These are phyloP conservation scores for Pantherophis alleghaniensis DNA, from an alignment of 2,797 vertebrate species.

Conservation along the genomic window DNA sequence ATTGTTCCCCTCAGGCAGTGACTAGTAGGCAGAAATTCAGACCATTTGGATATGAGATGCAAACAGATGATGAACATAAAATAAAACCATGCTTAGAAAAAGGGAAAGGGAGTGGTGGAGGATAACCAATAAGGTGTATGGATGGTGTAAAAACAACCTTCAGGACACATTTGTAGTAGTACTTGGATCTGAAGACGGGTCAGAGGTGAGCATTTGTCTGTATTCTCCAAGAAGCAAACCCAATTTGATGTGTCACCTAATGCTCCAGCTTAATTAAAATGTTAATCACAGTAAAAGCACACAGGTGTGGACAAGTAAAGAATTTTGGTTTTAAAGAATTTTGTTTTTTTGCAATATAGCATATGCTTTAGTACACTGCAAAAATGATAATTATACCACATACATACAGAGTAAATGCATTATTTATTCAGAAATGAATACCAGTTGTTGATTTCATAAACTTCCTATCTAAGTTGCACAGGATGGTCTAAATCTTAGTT, in stretches of 20 bases:
- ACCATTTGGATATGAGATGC: neutral
- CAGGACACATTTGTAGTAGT: neutral
- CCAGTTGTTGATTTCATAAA: neutral
- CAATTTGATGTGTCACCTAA: neutral
- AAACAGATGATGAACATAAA: neutral
- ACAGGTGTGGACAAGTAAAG: neutral
- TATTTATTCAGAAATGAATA: neutral
- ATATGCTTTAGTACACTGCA: neutral
- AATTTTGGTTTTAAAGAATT: neutral
- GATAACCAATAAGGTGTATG: neutral
- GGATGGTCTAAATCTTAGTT: neutral
- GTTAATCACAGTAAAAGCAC: neutral
- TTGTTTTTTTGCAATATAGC: neutral
- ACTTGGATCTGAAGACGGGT: neutral
- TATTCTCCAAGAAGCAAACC: neutral
- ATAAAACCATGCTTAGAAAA: neutral
- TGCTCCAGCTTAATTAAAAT: neutral
- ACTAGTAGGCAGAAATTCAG: neutral
- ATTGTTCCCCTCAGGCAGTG: neutral
- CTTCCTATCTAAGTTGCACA: neutral
- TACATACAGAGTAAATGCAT: neutral
- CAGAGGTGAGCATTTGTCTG: neutral
- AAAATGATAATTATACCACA: neutral
- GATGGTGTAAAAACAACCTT: neutral
- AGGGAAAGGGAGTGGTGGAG: neutral